Evolutionary conservation across 2,113 vertebrate genomes (phyloP).

Genomic region (Accipiter cooperii): DNA sequence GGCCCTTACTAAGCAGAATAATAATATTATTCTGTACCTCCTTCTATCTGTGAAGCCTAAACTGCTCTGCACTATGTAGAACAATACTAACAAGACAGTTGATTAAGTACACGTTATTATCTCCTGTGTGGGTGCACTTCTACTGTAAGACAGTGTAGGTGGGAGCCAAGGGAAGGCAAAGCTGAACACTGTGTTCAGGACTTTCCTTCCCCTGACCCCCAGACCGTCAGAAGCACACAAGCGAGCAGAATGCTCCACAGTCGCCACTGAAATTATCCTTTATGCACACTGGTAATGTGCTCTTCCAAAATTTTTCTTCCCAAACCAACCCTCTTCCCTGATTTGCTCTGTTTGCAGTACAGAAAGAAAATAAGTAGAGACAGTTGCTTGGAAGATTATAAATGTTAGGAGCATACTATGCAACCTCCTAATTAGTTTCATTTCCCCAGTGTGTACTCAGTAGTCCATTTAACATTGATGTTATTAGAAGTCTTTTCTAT

Average conservation of each 20-base stretch:
- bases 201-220: neutral
- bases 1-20: neutral
- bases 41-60: neutral
- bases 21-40: neutral
- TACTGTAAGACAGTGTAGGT: neutral
- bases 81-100: neutral
- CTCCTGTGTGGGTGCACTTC: neutral
- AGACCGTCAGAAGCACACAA: neutral
- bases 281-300: neutral
- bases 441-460: neutral
- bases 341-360: neutral
- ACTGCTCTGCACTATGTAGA: neutral
- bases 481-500: neutral
- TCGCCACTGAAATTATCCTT: neutral
- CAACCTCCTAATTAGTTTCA: neutral
- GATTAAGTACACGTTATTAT: neutral
- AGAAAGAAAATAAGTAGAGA: neutral
- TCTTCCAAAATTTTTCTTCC: neutral
- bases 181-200: neutral
- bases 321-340: neutral
- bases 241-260: neutral
- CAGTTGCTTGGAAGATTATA: neutral
- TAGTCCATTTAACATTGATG: neutral
- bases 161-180: neutral
- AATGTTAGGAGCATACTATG: neutral